These are phyloP conservation scores for Phortica okadai DNA, from an alignment of 2,888 invertebrate species.

Conservation along the genomic window DNA sequence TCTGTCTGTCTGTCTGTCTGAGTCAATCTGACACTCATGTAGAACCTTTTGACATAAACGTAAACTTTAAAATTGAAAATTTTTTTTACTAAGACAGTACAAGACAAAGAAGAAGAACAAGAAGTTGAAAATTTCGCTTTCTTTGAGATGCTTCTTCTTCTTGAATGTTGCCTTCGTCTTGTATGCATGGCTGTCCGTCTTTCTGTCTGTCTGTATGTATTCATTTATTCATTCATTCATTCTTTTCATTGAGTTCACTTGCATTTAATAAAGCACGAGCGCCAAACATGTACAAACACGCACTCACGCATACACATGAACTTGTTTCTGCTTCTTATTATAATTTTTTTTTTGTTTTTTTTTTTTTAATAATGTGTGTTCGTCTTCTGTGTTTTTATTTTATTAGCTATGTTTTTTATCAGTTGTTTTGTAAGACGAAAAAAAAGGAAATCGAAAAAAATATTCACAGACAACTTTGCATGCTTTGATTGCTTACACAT, in stretches of 20 bases:
- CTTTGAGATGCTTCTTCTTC: not conserved
- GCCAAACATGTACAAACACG: not conserved
- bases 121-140: too few species aligned
- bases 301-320: too few species aligned
- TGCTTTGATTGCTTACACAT: constrained; percentile 58
- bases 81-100: not conserved
- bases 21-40: too few species aligned
- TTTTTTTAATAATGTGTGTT: not conserved
- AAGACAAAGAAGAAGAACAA: not conserved
- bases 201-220: not conserved
- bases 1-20: too few species aligned
- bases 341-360: not conserved
- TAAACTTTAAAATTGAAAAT: not conserved
- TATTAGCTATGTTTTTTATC: too few species aligned
- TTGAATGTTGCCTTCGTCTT: not conserved
- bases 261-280: not conserved
- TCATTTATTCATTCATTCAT: not conserved
- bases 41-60: too few species aligned
- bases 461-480: constrained; percentile 19
- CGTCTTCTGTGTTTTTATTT: too few species aligned
- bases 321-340: not conserved
- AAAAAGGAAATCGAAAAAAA: too few species aligned
- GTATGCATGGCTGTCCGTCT: not conserved
- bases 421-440: too few species aligned
- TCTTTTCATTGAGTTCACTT: not conserved